Conservation (phyloP, 1,140 invertebrate genomes). For the Aphis craccivora region DNA sequence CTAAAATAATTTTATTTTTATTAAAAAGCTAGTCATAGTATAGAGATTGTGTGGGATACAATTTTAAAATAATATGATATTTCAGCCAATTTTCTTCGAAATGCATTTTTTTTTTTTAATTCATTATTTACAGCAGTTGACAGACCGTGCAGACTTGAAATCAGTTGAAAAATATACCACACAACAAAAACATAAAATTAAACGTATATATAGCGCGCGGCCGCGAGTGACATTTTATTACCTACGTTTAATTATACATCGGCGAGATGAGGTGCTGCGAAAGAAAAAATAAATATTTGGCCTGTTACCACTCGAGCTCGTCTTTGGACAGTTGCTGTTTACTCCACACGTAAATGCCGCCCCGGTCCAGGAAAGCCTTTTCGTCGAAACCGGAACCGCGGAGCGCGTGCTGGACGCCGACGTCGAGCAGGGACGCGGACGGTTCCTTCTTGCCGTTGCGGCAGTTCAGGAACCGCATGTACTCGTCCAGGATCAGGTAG, state of each 20-base stretch:
- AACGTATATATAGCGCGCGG: not conserved
- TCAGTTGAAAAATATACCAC: too few species aligned
- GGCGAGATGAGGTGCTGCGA: not conserved
- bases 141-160: too few species aligned
- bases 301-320: not conserved
- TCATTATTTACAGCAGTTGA: not conserved
- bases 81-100: too few species aligned
- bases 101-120: too few species aligned
- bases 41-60: too few species aligned
- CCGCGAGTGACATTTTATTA: too few species aligned
- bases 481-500: conserved; percentile 68
- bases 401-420: conserved; percentile 65
- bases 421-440: conserved; percentile 66
- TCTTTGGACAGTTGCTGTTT: conserved; percentile 60
- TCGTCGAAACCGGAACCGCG: conserved; percentile 67
- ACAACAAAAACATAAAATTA: not conserved
- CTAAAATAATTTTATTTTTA: too few species aligned
- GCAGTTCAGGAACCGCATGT: conserved; percentile 68
- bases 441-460: conserved; percentile 64
- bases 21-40: too few species aligned
- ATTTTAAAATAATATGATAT: too few species aligned
- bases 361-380: conserved; percentile 66
- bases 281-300: not conserved
- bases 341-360: conserved; percentile 67
- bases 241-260: not conserved